Percentiles rank a stretch among this genome's conserved stretches.
phyloP scores from a whole-genome alignment of 2,113 vertebrate genomes.

The Axis porcinus region DNA sequence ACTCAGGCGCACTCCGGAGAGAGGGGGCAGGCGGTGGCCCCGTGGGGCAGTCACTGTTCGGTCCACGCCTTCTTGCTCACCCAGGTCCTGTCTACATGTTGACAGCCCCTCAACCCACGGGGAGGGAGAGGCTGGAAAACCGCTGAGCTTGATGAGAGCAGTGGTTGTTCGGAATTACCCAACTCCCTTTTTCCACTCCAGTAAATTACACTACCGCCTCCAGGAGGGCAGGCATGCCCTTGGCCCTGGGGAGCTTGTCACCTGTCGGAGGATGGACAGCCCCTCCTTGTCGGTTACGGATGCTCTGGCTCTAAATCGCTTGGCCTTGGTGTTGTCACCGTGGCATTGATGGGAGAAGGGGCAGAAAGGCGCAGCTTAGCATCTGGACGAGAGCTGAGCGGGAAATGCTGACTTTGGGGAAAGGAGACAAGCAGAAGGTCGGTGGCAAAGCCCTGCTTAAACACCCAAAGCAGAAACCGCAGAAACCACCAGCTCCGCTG shows the following conservation, averaged over 20 bases:
- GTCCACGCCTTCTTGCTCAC: not conserved
- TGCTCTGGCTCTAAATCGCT: not conserved
- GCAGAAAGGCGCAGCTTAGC: too few species aligned
- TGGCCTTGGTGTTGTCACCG: not conserved
- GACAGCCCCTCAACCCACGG: not conserved
- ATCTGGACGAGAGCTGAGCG: not conserved
- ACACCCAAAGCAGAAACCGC: not conserved
- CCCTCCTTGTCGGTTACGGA: fast-evolving
- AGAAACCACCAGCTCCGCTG: not conserved
- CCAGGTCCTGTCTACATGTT: not conserved
- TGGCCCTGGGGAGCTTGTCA: too few species aligned
- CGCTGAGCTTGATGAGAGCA: not conserved
- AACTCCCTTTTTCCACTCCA: too few species aligned
- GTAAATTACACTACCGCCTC: not conserved
- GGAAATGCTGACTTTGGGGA: not conserved
- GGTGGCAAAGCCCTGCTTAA: not conserved
- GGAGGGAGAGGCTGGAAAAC: not conserved
- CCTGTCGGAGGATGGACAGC: fast-evolving
- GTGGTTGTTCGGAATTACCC: not conserved
- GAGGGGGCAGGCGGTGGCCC: fast-evolving
- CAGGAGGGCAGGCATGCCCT: not conserved
- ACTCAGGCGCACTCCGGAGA: fast-evolving
- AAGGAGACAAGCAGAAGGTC: not conserved
- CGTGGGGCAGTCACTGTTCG: fast-evolving
- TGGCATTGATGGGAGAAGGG: not conserved